Evolutionary conservation across 2,797 vertebrate genomes (phyloP).

Genomic region (Squalus acanthias): DNA sequence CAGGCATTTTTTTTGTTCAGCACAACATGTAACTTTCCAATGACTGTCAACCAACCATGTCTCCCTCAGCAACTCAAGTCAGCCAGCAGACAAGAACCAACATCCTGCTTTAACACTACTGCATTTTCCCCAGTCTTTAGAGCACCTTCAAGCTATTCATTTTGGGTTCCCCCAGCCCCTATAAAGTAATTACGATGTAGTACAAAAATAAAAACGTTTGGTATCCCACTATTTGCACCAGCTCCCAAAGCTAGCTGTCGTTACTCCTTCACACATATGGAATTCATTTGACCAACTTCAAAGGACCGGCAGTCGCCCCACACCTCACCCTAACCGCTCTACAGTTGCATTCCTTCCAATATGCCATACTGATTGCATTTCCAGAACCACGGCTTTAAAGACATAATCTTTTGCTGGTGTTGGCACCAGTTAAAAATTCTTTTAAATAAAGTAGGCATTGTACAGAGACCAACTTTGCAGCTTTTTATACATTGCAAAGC

Average conservation of each 20-base stretch:
- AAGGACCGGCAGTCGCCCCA: slow-evolving; percentile 37
- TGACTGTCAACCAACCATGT: background rate
- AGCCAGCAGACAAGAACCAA: background rate
- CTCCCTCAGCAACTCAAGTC: background rate
- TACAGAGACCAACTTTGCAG: background rate
- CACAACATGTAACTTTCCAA: background rate
- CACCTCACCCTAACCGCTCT: slow-evolving; percentile 13
- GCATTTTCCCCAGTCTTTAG: background rate
- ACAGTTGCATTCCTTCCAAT: slow-evolving; percentile 16
- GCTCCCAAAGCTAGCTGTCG: slow-evolving; percentile 36
- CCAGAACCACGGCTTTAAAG: slow-evolving; percentile 6
- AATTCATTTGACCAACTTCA: slow-evolving; percentile 44
- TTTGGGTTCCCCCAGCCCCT: too few relatives aligned
- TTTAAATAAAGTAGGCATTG: slow-evolving; percentile 15
- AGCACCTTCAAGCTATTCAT: background rate
- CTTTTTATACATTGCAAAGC: background rate
- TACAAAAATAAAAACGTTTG: background rate
- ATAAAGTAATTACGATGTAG: background rate
- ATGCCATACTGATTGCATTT: slow-evolving; percentile 31
- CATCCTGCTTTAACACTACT: background rate
- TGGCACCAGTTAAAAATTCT: slow-evolving; percentile 29
- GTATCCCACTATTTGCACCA: background rate
- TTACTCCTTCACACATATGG: slow-evolving; percentile 40
- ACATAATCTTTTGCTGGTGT: slow-evolving; percentile 12
- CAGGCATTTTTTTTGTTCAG: background rate